Conservation (phyloP, 2,888 invertebrate genomes). For the Dichetophora obliterata region DNA sequence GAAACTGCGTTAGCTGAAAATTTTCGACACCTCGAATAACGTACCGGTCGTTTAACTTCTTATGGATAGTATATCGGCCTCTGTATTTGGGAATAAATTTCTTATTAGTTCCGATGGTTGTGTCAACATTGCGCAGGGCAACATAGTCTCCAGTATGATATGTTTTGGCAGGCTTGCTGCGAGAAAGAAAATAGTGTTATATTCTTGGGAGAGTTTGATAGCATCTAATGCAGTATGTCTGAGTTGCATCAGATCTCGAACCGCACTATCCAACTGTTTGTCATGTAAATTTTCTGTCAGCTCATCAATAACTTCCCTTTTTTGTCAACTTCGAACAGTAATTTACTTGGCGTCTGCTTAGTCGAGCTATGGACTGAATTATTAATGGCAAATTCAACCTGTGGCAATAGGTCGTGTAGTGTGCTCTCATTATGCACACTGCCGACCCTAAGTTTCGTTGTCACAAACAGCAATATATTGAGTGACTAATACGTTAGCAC, state of each 20-base stretch:
- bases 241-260: background rate
- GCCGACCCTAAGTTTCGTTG: too few species aligned
- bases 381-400: conserved; percentile 34
- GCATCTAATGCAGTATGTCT: background rate
- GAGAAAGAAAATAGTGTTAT: background rate
- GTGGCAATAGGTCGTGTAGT: background rate
- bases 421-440: too few species aligned
- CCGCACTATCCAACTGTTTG: background rate
- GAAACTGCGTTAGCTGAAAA: too few species aligned
- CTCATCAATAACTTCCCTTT: background rate
- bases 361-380: conserved; percentile 16
- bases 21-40: too few species aligned
- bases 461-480: too few species aligned
- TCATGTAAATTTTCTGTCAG: conserved; percentile 1
- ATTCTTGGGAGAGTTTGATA: background rate
- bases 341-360: conserved; percentile 16
- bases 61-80: too few species aligned
- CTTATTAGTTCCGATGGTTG: conserved; percentile 1
- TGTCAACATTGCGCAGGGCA: background rate
- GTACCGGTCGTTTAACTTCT: too few species aligned
- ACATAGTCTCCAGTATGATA: background rate
- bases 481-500: too few species aligned
- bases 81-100: conserved; percentile 29
- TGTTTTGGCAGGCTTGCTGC: background rate
- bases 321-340: conserved; percentile 16